Conservation (phyloP, 2,797 vertebrate species). For the Myripristis murdjan region DNA sequence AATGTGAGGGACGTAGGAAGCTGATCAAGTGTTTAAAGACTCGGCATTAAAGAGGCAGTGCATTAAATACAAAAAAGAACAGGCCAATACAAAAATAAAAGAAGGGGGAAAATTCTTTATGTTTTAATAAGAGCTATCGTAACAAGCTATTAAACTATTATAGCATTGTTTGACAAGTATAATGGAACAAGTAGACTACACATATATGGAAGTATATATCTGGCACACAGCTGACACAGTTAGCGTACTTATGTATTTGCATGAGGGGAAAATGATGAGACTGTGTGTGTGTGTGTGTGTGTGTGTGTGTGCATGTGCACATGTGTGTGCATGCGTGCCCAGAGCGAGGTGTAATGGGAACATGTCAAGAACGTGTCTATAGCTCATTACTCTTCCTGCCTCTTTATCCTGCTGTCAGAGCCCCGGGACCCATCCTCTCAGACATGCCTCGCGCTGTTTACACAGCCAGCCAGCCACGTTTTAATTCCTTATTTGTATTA, state of each 20-base stretch:
- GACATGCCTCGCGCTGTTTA: slow-evolving; percentile 80
- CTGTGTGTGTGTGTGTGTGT: slow-evolving; percentile 7
- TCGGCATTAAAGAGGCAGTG: background rate
- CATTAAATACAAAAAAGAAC: background rate
- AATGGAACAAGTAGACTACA: background rate
- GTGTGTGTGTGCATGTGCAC: slow-evolving; percentile 31
- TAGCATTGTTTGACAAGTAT: background rate
- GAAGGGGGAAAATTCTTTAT: too few species aligned
- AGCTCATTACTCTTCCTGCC: slow-evolving; percentile 82
- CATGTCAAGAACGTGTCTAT: slow-evolving; percentile 77
- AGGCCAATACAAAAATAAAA: too few species aligned
- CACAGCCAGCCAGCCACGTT: slow-evolving; percentile 76
- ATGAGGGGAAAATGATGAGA: background rate
- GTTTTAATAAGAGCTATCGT: too few species aligned
- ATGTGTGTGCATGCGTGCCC: slow-evolving; percentile 33
- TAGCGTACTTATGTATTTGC: slow-evolving; percentile 26
- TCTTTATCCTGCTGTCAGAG: slow-evolving; percentile 80
- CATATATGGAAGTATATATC: slow-evolving; percentile 4
- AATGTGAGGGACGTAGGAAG: slow-evolving; percentile 29
- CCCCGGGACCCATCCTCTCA: slow-evolving; percentile 81
- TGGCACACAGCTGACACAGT: slow-evolving; percentile 11
- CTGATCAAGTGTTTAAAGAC: background rate
- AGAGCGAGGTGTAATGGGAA: slow-evolving; percentile 74
- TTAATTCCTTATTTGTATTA: slow-evolving; percentile 83
- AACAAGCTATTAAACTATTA: too few species aligned